Evolutionary conservation across 2,797 vertebrate genomes (phyloP).

Genomic region (Delichon dasypus): DNA sequence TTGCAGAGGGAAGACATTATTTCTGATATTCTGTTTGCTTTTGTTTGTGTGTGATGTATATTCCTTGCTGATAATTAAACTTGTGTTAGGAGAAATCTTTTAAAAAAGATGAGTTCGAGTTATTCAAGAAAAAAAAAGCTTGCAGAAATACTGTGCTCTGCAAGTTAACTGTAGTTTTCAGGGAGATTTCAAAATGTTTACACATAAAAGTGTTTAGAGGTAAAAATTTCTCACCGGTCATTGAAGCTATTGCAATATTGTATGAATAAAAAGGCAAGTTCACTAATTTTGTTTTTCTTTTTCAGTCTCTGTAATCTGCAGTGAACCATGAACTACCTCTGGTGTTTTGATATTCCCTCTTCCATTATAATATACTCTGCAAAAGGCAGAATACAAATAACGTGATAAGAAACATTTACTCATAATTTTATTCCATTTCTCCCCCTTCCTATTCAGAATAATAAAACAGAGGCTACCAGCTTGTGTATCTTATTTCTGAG

Average conservation of each 20-base stretch:
- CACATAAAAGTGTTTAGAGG: neutral
- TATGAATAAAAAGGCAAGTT: neutral
- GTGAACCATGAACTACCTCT: neutral
- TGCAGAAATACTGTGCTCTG: neutral
- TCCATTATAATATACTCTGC: neutral
- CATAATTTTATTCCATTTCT: neutral
- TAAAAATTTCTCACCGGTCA: neutral
- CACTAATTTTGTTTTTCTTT: neutral
- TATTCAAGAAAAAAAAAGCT: neutral
- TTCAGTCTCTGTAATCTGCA: neutral
- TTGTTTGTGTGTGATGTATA: neutral
- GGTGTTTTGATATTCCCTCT: neutral
- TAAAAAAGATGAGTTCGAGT: neutral
- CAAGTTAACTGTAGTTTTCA: conserved; percentile 9
- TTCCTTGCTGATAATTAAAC: neutral
- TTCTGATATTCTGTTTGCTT: neutral
- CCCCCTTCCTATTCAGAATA: neutral
- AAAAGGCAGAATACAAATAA: neutral
- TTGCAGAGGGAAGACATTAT: neutral
- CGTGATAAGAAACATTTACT: neutral
- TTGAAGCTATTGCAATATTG: neutral
- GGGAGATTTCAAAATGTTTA: neutral
- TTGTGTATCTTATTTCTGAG: neutral
- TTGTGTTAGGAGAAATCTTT: neutral
- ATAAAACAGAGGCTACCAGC: neutral